Evolutionary conservation across 2,113 vertebrate genomes (phyloP).

Genomic region (Sylvia atricapilla): DNA sequence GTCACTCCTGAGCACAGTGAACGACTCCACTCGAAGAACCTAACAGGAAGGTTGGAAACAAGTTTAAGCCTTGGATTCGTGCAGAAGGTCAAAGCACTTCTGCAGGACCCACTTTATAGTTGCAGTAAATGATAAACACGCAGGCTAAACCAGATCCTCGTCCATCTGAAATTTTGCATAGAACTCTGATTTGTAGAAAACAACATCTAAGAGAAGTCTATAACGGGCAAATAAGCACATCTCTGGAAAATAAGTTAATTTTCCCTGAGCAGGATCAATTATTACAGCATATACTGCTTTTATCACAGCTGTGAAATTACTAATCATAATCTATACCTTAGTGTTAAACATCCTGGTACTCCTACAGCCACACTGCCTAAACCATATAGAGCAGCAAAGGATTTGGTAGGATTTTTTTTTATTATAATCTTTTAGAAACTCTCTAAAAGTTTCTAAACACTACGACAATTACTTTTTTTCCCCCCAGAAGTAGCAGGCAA

Average conservation of each 20-base stretch:
- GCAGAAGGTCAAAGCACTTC: conserved; percentile 53
- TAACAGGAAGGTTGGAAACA: conserved; percentile 55
- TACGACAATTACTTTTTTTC: background rate
- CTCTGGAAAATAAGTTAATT: background rate
- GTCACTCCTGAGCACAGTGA: conserved; percentile 73
- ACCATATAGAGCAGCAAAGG: background rate
- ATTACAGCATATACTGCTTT: background rate
- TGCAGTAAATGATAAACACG: background rate
- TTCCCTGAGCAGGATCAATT: background rate
- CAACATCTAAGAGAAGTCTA: background rate
- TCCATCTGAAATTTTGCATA: background rate
- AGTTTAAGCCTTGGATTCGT: conserved; percentile 51
- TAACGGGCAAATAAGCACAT: background rate
- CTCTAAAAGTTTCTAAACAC: background rate
- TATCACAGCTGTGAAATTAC: background rate
- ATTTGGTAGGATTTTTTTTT: background rate
- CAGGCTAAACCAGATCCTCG: background rate
- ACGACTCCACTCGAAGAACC: conserved; percentile 10
- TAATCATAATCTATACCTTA: background rate
- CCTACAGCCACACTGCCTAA: background rate
- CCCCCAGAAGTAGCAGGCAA: background rate
- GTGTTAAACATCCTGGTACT: background rate
- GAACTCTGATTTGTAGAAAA: background rate
- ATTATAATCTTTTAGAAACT: background rate
- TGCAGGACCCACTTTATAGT: background rate